A percentile compares a stretch with the other conserved stretches of the same genome.
Conservation (phyloP, 2,113 vertebrate species). For the Pachyramphus minor region DNA sequence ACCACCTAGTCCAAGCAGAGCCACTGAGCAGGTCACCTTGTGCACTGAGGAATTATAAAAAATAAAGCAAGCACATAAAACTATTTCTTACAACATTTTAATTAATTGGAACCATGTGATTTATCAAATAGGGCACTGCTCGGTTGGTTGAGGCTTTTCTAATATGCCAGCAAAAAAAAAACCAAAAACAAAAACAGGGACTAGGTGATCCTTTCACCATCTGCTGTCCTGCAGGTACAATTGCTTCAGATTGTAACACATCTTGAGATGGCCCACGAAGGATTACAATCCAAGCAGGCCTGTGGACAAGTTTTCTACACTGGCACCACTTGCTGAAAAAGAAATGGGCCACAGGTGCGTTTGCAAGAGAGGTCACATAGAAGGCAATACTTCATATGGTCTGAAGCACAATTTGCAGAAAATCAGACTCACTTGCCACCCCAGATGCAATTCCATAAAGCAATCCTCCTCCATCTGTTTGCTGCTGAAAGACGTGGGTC, state of each 20-base stretch:
- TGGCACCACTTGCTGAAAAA: neutral
- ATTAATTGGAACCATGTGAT: neutral
- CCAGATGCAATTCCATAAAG: slow-evolving; percentile 94
- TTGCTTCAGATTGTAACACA: neutral
- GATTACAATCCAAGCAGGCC: neutral
- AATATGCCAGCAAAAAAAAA: neutral
- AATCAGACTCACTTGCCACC: slow-evolving; percentile 88
- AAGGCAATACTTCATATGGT: neutral
- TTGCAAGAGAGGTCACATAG: neutral
- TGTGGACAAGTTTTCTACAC: neutral
- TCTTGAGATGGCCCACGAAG: neutral
- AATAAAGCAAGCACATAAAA: neutral
- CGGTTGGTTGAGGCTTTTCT: neutral
- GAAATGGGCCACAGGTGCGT: neutral
- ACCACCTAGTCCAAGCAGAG: neutral
- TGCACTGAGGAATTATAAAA: neutral
- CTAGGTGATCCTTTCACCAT: neutral
- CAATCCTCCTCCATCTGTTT: slow-evolving; percentile 86
- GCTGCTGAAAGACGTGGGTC: slow-evolving; percentile 83
- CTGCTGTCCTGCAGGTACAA: neutral
- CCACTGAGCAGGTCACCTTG: neutral
- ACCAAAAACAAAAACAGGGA: neutral
- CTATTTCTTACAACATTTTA: neutral
- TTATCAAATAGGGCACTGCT: neutral
- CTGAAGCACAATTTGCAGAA: neutral